phyloP scores from a whole-genome alignment of 2,888 invertebrate species.

The Drosophila recens region DNA sequence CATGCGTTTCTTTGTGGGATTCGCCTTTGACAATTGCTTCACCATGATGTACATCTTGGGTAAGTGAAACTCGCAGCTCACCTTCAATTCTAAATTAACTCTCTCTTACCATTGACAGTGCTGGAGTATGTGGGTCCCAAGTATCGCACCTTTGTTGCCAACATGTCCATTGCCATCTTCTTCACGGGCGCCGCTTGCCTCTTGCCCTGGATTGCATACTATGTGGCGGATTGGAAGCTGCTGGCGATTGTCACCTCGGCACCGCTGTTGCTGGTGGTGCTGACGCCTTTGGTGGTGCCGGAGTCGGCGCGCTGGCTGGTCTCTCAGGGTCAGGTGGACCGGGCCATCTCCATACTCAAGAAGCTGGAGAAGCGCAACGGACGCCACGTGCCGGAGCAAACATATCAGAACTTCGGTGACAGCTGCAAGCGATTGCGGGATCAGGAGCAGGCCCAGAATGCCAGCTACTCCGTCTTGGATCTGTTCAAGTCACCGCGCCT shows the following conservation, averaged over 20 bases:
- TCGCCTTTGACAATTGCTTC: conserved; percentile 96
- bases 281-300: conserved; percentile 92
- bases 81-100: conserved; percentile 7
- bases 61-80: conserved; percentile 85
- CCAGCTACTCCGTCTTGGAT: conserved; percentile 92
- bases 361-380: conserved; percentile 93
- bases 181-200: conserved; percentile 93
- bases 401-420: conserved; percentile 89
- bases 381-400: conserved; percentile 90
- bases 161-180: conserved; percentile 95
- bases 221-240: conserved; percentile 91
- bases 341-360: conserved; percentile 91
- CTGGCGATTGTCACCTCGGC: conserved; percentile 92
- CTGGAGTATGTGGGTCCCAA: conserved; percentile 95
- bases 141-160: conserved; percentile 95
- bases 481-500: conserved; percentile 92
- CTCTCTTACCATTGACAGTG: conserved; percentile 86
- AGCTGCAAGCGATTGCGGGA: conserved; percentile 89
- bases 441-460: conserved; percentile 89
- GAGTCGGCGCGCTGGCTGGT: conserved; percentile 96
- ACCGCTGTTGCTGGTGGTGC: conserved; percentile 89
- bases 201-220: conserved; percentile 94
- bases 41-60: conserved; percentile 97
- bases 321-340: conserved; percentile 93
- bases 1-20: conserved; percentile 93